These are phyloP conservation scores for Sebastes cheni DNA, from an alignment of 2,797 vertebrate genomes.

Conservation along the genomic window DNA sequence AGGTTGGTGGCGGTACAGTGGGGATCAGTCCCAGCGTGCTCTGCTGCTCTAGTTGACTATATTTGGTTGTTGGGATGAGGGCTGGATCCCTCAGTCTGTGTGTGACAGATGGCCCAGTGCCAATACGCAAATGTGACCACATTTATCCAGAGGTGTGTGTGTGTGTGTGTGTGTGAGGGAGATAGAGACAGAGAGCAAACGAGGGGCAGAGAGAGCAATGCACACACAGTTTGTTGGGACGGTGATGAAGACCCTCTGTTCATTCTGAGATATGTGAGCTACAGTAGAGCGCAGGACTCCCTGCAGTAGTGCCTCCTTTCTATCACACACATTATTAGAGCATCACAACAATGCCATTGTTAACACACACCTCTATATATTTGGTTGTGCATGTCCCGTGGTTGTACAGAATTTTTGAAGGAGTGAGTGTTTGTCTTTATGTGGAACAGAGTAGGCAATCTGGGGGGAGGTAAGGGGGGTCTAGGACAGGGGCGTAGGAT, in stretches of 20 bases:
- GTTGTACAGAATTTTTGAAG: not conserved
- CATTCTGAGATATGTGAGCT: constrained; percentile 42
- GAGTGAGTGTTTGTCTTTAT: constrained; percentile 35
- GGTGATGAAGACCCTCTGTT: constrained; percentile 44
- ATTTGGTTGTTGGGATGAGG: constrained; percentile 83
- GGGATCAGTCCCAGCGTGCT: constrained; percentile 61
- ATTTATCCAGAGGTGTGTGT: constrained; percentile 70
- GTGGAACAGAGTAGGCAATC: constrained; percentile 35
- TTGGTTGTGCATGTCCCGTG: not conserved
- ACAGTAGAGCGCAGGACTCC: not conserved
- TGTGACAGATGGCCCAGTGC: constrained; percentile 82
- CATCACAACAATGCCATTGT: not conserved
- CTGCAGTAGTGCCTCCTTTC: constrained; percentile 11
- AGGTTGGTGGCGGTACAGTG: constrained; percentile 43
- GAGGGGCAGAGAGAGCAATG: constrained; percentile 24
- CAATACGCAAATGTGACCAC: constrained; percentile 78
- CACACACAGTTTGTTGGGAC: constrained; percentile 32
- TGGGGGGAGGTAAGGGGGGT: constrained; percentile 17
- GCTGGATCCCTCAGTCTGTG: constrained; percentile 75
- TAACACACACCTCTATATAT: not conserved
- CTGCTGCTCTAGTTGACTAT: constrained; percentile 82
- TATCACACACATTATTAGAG: not conserved
- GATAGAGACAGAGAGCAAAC: constrained; percentile 6
- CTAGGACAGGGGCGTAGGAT: constrained; percentile 18
- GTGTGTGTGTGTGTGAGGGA: not conserved